phyloP scores from a whole-genome alignment of 2,888 invertebrate genomes.

The Cataglyphis rosenhaueri region DNA sequence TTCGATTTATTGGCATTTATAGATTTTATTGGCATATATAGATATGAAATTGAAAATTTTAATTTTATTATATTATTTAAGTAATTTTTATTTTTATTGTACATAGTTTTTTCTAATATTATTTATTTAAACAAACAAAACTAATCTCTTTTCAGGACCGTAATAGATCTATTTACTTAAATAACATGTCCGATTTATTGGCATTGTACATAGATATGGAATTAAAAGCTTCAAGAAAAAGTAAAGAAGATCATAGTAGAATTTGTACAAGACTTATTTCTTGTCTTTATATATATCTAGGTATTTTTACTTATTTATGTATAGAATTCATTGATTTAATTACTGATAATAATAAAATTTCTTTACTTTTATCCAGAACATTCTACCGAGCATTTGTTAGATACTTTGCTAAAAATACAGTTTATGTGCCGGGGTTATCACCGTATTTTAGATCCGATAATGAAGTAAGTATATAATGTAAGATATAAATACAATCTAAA shows the following conservation, averaged over 20 bases:
- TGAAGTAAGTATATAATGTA: constrained; percentile 80
- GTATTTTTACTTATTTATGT: constrained; percentile 68
- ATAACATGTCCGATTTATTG: constrained; percentile 85
- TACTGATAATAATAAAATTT: background rate
- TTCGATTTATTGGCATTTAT: constrained; percentile 84
- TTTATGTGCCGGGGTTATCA: constrained; percentile 79
- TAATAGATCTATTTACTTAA: constrained; percentile 82
- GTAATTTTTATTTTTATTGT: background rate
- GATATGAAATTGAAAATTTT: constrained; percentile 85
- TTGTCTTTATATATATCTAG: constrained; percentile 81
- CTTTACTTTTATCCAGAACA: constrained; percentile 79
- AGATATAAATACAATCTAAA: background rate
- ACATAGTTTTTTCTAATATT: background rate
- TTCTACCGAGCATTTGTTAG: constrained; percentile 81
- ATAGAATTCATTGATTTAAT: background rate
- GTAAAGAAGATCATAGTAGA: constrained; percentile 77
- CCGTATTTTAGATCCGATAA: constrained; percentile 81
- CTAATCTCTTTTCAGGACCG: constrained; percentile 76
- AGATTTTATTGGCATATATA: constrained; percentile 70
- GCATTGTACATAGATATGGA: constrained; percentile 85
- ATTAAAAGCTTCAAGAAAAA: constrained; percentile 83
- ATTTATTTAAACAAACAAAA: background rate
- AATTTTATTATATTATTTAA: constrained; percentile 57
- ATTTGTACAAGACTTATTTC: constrained; percentile 81
- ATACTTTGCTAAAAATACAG: constrained; percentile 82